Base-by-base conservation (phyloP, 1,140 invertebrate species). In the Drosophila malerkotliana region DNA sequence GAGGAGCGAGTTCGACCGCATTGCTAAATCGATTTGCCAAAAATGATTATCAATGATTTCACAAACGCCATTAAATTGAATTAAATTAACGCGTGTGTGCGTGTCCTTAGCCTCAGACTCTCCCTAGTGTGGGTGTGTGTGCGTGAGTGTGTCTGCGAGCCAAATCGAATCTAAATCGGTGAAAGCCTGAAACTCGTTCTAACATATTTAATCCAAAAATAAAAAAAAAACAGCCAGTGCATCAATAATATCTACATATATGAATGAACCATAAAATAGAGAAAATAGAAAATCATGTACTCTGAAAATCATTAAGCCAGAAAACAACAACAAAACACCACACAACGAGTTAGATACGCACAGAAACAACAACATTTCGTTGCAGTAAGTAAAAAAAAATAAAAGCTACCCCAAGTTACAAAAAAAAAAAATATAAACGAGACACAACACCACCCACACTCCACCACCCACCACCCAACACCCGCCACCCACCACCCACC, bases 21-120 rank as follows among this genome's bases (percentile, higher is more conserved):
- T 72, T 78, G 77, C 76, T 71, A 88, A 83, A 88, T 88, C 83
- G 83, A 88, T 88, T 88, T 88, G 79, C 77, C 76, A 84, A 81
- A 88, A 88, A 89, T 79, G 66, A 89, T 88, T 88, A 88, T 88
- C 83, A 88, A 88, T 88, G 83, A 89, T 88, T 89, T 88, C 47
- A 62, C 77, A 51, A 77, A 77, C 74, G 69, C 57, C 73, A 34
- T 61, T 77, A 75, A 81, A 85, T 87, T 87, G 78, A 85, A 87
- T 85, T 87, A 87, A 88, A 88, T 85, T 87, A 85, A 85, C 44
- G 49, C 61, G 28, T 47, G 44, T 52, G 28, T 47, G 48, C 32
- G 39, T 34, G n/a, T 56, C 30, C 30, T 7, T 3, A n/a, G n/a
- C n/a, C n/a, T n/a, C n/a, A n/a, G n/a, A n/a, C n/a, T n/a, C n/a